Evolutionary conservation across 2,113 vertebrate species (phyloP), one percentile per base, ranked within the genome.

Genomic region (Tringa solitaria): DNA sequence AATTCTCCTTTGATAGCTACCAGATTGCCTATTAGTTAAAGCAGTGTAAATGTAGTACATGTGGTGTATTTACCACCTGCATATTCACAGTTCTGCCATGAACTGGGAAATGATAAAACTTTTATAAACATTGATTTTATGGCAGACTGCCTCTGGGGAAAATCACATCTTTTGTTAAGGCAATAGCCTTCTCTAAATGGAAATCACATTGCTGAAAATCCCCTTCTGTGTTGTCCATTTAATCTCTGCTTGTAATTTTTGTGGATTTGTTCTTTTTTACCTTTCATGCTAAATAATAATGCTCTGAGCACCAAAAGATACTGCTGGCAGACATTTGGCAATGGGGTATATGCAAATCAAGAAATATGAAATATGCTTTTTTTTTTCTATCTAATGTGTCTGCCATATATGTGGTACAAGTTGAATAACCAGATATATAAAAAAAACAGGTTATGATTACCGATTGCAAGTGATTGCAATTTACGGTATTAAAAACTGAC

Each of bases 1-100:
- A 90, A 92, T 89, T 95, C 74, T 60, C 59, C 79, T 96, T 82
- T 83, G 93, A 93, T 93, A 85, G 87, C 90, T 95, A 95, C 72
- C 94, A 97, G 94, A 95, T 53, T 93, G 95, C 73, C 94, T 95
- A 90, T 97, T 94, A 96, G 93, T 94, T 93, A 95, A 92, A 95
- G 72, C 59, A 89, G n/a, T 77, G 87, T 64, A 93, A 75, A 92
- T 23, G 88, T 37, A 39, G 33, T 41, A 45, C 45, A 61, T 20
- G 32, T 13, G 6, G 81, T 50, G 96, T 95, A 89, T 80, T 87
- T 64, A 89, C 77, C 85, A 95, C 89, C 89, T 92, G 80, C 85
- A 73, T 84, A 67, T 80, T 84, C 97, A 61, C 69, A 56, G 78
- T 51, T 67, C n/a, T 70, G 64, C 60, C 57, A 37, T 18, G 63